Evolutionary conservation across 2,113 vertebrate species (phyloP).

Genomic region (human (Homo sapiens)): DNA sequence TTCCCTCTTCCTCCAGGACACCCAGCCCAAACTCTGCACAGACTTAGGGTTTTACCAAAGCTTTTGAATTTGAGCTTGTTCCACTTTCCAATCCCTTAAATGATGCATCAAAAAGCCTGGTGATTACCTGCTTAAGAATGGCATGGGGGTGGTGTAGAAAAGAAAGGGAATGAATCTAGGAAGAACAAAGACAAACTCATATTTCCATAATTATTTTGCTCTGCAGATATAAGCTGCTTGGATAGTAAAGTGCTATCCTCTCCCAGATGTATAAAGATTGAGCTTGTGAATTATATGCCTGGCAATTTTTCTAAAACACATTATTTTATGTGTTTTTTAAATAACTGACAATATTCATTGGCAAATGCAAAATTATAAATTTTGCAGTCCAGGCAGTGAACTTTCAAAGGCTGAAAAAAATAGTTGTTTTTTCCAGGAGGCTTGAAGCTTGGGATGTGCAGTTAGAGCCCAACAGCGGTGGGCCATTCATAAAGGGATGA

Average conservation of each 20-base stretch:
- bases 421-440: background rate
- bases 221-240: background rate
- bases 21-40: background rate
- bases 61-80: background rate
- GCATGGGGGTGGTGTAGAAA: background rate
- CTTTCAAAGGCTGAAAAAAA: slow-evolving; percentile 28
- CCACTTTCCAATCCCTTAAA: background rate
- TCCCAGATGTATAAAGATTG: background rate
- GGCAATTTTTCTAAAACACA: background rate
- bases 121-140: background rate
- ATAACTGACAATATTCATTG: background rate
- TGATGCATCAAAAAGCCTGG: background rate
- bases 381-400: background rate
- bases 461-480: background rate
- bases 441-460: background rate
- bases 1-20: background rate
- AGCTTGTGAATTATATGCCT: background rate
- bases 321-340: background rate
- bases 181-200: background rate
- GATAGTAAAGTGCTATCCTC: background rate
- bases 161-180: background rate
- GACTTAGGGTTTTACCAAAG: background rate
- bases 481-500: background rate
- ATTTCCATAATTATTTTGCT: background rate
- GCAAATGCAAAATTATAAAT: background rate